A percentile compares a stretch with the other conserved stretches of the same genome.
These are phyloP conservation scores for Chelonus insularis DNA, from an alignment of 1,140 invertebrate species.

Conservation along the genomic window DNA sequence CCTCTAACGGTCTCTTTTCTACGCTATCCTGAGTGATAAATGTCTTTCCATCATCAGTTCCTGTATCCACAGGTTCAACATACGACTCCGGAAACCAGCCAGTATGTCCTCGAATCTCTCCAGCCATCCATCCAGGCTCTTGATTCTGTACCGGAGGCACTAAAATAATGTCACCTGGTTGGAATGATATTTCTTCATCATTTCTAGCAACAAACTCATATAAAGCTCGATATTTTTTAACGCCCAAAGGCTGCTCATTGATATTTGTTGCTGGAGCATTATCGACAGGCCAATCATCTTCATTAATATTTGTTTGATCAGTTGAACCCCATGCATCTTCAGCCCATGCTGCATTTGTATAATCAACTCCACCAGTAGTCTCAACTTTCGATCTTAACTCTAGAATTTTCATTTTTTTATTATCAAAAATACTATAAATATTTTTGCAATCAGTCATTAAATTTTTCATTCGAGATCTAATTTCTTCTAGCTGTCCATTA, in stretches of 20 bases:
- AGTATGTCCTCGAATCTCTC: constrained; percentile 81
- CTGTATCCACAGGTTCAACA: constrained; percentile 77
- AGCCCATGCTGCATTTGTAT: constrained; percentile 39
- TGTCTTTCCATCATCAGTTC: constrained; percentile 30
- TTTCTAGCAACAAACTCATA: constrained; percentile 94
- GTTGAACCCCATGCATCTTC: constrained; percentile 43
- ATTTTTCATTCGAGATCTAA: constrained; percentile 66
- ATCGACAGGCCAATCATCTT: constrained; percentile 61
- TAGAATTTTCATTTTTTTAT: constrained; percentile 60
- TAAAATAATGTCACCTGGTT: constrained; percentile 91
- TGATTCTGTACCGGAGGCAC: constrained; percentile 83
- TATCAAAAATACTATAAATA: constrained; percentile 64
- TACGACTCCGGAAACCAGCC: constrained; percentile 99
- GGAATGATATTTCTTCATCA: constrained; percentile 90
- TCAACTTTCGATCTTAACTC: constrained; percentile 40
- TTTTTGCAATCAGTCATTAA: constrained; percentile 65
- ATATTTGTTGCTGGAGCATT: constrained; percentile 37
- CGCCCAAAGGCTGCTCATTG: constrained; percentile 56
- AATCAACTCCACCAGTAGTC: constrained; percentile 31
- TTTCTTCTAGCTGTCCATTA: constrained; percentile 73
- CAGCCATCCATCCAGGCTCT: constrained; percentile 97
- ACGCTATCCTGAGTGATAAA: constrained; percentile 55
- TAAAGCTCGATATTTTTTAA: constrained; percentile 81
- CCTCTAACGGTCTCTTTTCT: constrained; percentile 61
- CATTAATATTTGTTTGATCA: constrained; percentile 51